These are phyloP conservation scores for Hydropotes inermis DNA, from an alignment of 2,113 vertebrate species.

Conservation along the genomic window DNA sequence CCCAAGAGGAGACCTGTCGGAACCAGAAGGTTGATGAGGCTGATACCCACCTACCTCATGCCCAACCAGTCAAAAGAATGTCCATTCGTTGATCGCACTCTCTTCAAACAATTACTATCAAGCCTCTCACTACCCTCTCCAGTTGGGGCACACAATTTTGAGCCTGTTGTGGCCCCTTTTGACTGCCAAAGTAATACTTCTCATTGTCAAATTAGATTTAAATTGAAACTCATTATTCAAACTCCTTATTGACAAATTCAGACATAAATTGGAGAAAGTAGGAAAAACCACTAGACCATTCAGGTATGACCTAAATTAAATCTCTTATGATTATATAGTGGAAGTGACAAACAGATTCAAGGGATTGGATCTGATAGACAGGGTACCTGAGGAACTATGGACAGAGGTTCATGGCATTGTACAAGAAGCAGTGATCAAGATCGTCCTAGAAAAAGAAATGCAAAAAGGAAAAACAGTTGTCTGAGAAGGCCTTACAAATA, in stretches of 20 bases:
- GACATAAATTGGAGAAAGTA: neutral
- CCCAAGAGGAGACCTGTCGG: fast-evolving
- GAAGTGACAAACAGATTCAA: neutral
- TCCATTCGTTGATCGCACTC: neutral
- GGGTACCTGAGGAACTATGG: neutral
- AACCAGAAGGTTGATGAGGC: neutral
- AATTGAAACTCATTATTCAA: neutral
- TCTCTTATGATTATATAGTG: neutral
- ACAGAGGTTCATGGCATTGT: neutral
- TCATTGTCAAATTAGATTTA: neutral
- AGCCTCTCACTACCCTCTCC: neutral
- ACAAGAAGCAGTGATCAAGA: neutral
- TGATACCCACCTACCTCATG: neutral
- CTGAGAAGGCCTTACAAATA: neutral
- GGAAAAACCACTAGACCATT: neutral
- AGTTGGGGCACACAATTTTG: neutral
- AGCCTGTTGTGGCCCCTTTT: neutral
- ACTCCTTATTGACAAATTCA: neutral
- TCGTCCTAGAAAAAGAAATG: neutral
- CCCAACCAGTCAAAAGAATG: neutral
- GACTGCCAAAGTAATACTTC: neutral
- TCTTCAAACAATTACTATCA: neutral
- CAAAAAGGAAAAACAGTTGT: neutral
- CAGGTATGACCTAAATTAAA: neutral
- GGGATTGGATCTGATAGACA: neutral